Conservation (phyloP, 2,113 vertebrate genomes). For the Trochalopteron elliotii region DNA sequence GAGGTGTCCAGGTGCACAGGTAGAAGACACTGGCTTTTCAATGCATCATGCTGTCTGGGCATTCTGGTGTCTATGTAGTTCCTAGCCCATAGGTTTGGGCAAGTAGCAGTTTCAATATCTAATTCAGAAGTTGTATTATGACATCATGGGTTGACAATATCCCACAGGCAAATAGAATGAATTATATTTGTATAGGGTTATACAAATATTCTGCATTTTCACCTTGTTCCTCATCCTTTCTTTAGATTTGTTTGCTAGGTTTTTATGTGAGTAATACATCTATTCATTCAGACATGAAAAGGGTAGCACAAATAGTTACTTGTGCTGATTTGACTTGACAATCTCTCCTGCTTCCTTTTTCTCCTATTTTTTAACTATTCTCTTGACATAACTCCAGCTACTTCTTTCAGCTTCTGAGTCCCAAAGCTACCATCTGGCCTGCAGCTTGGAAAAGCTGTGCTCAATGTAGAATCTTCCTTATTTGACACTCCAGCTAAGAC, state of each 20-base stretch:
- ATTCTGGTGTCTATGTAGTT: background rate
- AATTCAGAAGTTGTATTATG: background rate
- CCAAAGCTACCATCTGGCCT: constrained; percentile 34
- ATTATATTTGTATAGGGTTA: background rate
- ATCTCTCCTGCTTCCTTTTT: background rate
- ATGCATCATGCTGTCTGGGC: rapidly evolving
- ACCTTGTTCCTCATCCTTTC: background rate
- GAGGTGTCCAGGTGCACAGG: background rate
- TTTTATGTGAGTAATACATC: background rate
- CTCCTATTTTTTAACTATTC: background rate
- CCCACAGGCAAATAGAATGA: background rate
- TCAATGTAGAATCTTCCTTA: background rate
- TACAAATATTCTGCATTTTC: background rate
- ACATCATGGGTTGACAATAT: background rate
- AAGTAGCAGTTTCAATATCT: background rate
- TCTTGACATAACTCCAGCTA: constrained; percentile 41
- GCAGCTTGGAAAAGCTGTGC: constrained; percentile 51
- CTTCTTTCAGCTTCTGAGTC: constrained; percentile 23
- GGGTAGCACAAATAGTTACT: background rate
- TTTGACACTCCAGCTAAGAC: constrained; percentile 1
- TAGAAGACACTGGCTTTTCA: background rate
- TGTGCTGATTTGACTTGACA: background rate
- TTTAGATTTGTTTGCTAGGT: background rate
- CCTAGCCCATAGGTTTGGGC: background rate
- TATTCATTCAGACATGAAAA: background rate